Evolutionary conservation across 35 echinoderm and acorn worm species (phyloP), one percentile per base, ranked within the genome.

Genomic region (Apostichopus californicus): DNA sequence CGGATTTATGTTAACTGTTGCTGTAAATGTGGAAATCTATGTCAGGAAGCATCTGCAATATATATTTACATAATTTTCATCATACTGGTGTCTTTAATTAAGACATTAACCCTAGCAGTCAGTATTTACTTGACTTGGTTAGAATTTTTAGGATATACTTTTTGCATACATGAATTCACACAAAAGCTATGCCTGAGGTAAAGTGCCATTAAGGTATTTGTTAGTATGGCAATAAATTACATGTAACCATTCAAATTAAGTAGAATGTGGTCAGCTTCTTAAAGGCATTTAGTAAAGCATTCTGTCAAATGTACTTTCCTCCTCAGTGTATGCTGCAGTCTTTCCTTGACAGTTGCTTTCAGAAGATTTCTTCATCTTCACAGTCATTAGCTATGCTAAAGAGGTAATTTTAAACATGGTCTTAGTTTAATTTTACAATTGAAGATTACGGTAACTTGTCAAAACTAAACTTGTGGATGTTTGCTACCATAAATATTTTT

Each of bases 311-410:
- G 34, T 46, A 3, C 34, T 46, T 5, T 13, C 22, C 83, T 87
- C 2, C 94, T 22, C 80, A 99, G 97, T 96, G 86, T 78, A 94
- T 87, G 70, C 88, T 99, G 3, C 95, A 94, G 83, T 72, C 81
- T 23, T 99, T 99, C 91, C 57, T 99, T 78, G 95, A 99, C 52
- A 93, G 57, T 70, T 86, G 94, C 66, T 99, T 98, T 93, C 93
- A 96, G 63, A 95, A 90, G 72, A 99, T 96, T 3, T 78, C 95
- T 18, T 92, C 97, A 59, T 91, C 97, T 20, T 73, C 92, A 46
- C 93, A 95, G 60, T 93, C 97, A 55, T 93, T 96, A 25, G 86
- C 64, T 18, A 82, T 99, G 34, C 83, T 99, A 5, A 91, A 81
- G 84, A 94, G 97, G 97, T 99, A 93, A 90, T 11, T 46, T 24